Evolutionary conservation across 2,113 vertebrate species (phyloP).

Genomic region (Eublepharis macularius): DNA sequence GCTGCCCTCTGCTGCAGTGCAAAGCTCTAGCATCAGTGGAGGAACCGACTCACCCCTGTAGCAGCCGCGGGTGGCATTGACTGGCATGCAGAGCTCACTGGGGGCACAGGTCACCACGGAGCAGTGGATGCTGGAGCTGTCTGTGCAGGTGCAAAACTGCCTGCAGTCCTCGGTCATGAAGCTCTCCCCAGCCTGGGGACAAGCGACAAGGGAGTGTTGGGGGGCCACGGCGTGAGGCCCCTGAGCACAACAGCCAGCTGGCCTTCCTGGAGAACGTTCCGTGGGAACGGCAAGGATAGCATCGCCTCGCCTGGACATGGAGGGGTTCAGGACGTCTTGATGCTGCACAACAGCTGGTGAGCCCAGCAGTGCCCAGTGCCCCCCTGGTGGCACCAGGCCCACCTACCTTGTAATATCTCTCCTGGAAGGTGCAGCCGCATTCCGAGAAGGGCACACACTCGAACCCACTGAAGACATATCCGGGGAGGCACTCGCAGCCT

Average conservation of each 20-base stretch:
- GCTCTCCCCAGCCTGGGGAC: conserved; percentile 60
- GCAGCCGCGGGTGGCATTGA: conserved; percentile 65
- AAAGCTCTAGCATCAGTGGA: no score
- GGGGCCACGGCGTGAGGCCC: no score
- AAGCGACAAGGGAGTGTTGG: background rate
- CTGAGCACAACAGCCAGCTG: no score
- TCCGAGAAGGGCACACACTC: conserved; percentile 69
- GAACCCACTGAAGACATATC: conserved; percentile 66
- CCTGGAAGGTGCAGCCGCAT: conserved; percentile 69
- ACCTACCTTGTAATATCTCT: conserved; percentile 64
- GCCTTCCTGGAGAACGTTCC: no score
- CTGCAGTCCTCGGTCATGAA: conserved; percentile 69
- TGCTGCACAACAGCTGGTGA: background rate
- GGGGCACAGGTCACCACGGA: background rate
- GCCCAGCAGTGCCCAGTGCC: background rate
- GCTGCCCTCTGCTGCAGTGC: no score
- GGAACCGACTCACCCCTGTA: conserved; percentile 60
- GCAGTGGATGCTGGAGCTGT: conserved; percentile 62
- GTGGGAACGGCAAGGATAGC: no score
- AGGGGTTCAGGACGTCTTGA: no score
- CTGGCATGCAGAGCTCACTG: conserved; percentile 49
- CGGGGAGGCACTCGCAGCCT: conserved; percentile 72
- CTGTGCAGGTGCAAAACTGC: conserved; percentile 62
- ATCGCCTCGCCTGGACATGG: no score
- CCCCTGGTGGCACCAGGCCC: background rate